Percentiles rank a stretch among this genome's conserved stretches.
Conservation (phyloP, 2,888 invertebrate genomes). For the Lycocerus yunnanus region DNA sequence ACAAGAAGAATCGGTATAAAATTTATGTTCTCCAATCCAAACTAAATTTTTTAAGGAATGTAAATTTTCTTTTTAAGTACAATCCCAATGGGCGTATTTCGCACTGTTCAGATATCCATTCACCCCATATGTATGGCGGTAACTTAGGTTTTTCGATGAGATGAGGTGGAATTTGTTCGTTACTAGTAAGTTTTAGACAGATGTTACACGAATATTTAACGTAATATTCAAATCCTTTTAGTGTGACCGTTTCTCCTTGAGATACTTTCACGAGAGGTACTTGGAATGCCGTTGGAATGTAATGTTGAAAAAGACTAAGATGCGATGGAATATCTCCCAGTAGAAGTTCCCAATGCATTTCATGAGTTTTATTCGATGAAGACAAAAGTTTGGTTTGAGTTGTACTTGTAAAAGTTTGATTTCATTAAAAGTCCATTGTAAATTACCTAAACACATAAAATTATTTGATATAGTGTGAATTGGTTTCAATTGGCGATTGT, state of each 20-base stretch:
- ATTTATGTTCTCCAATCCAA: conserved; percentile 61
- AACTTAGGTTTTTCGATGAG: conserved; percentile 54
- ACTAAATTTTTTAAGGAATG: conserved; percentile 52
- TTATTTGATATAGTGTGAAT: conserved; percentile 42
- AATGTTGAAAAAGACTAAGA: conserved; percentile 51
- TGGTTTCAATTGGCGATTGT: conserved; percentile 34
- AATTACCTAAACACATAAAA: conserved; percentile 56
- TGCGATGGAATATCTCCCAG: conserved; percentile 61
- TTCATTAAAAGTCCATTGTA: conserved; percentile 61
- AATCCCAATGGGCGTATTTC: conserved; percentile 61
- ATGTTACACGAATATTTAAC: conserved; percentile 46
- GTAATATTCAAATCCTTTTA: conserved; percentile 41
- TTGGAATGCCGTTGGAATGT: conserved; percentile 62
- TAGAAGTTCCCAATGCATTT: conserved; percentile 55
- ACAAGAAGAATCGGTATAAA: conserved; percentile 61
- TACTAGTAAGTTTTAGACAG: conserved; percentile 52
- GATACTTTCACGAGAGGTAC: conserved; percentile 55
- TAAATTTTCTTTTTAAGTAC: conserved; percentile 58
- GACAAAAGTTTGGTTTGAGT: conserved; percentile 43
- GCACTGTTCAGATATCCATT: conserved; percentile 63
- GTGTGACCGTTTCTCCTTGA: conserved; percentile 41
- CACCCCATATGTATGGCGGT: conserved; percentile 57
- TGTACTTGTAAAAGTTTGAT: conserved; percentile 60
- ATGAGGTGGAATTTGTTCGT: conserved; percentile 57
- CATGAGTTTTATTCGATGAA: neutral